Base-by-base conservation (phyloP, 2,797 vertebrate species). In the Etheostoma perlongum region DNA sequence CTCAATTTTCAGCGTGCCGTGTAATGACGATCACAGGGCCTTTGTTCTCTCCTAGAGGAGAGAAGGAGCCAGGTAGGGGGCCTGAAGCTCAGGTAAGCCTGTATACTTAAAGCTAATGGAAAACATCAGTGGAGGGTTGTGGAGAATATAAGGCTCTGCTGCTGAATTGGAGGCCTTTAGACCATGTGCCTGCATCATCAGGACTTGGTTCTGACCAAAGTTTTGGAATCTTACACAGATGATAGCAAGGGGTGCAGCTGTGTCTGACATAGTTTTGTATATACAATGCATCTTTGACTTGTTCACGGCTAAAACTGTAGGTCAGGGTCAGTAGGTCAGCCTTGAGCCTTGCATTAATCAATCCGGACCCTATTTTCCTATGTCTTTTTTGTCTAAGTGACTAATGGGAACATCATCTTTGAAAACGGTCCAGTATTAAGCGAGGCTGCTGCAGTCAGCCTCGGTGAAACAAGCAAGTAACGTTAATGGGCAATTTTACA, bases 1-100 rank as follows among this genome's bases (percentile, higher is more conserved):
- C 78, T 89, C 79, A 93, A 95, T 95, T 91, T 93, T 84, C 71
- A 86, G 51, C 33, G 69, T 85, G 74, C 77, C 75, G 65, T 89
- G 88, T 90, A 91, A 92, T 84, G 84, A 91, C 79, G 62, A 91
- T 88, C 90, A 85, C 75, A 73, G 75, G 65, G 89, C 82, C 92
- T 95, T 94, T 94, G 93, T 94, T 95, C 92, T 92, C 84, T 74
- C 60, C 44, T 44, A 53, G 53, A 71, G 65, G 73, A 81, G 75
- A 65, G 75, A 78, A 13, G 62, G 58, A 79, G 76, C 73, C 83
- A 83, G 85, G 79, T 85, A 79, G 84, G 87, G 88, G 88, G 85
- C 52, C 71, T 53, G n/a, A 46, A 73, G 82, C 74, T 73, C 82
- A 91, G 90, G 90, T 93, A 87, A 82, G 47, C 70, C 74, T 72